Evolutionary conservation across 2,113 vertebrate genomes (phyloP), one percentile per base, ranked within the genome.

Genomic region (Toxotes jaculatrix): DNA sequence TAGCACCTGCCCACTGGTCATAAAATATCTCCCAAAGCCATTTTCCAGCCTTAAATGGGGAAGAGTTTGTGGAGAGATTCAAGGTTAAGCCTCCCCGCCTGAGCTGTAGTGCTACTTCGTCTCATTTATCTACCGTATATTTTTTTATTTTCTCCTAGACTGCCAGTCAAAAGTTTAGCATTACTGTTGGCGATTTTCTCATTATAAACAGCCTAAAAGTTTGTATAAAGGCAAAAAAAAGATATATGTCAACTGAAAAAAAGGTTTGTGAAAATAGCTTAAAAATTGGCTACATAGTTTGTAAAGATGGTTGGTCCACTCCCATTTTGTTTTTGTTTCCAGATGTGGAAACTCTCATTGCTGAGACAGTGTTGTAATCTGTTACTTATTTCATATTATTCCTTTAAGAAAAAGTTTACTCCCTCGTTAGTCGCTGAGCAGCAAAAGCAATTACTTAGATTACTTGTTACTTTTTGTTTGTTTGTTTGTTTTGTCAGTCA

Each of bases 11-110:
- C 78, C 78, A 81, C 82, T 36, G 72, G 53, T 84, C 74, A 81
- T 84, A 77, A 74, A 89, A 87, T 40, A 53, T 34, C 70, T 71
- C 51, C 40, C 53, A 9, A 70, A 85, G 65, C 66, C 80, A 86
- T 84, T 89, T 83, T 69, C 77, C 65, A 51, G 74, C 47, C 62
- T 83, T 64, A 86, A 89, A 77, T 88, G 38, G 70, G 68, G 2
- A 13, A 8, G 66, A 45, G 72, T 79, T 85, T 60, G 60, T 64
- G 19, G 65, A n/a, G 53, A 83, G 57, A 87, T 71, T 87, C 79
- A 91, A 88, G 80, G 83, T 82, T 79, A 73, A 84, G 12, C 40
- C 69, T 77, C 59, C 42, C 43, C 40, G 27, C 40, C 69, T 73
- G 59, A 60, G 66, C 57, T 42, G 27, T 9, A 38, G 38, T 34